Evolutionary conservation across 2,113 vertebrate species (phyloP).

Genomic region (Dicentrarchus labrax): DNA sequence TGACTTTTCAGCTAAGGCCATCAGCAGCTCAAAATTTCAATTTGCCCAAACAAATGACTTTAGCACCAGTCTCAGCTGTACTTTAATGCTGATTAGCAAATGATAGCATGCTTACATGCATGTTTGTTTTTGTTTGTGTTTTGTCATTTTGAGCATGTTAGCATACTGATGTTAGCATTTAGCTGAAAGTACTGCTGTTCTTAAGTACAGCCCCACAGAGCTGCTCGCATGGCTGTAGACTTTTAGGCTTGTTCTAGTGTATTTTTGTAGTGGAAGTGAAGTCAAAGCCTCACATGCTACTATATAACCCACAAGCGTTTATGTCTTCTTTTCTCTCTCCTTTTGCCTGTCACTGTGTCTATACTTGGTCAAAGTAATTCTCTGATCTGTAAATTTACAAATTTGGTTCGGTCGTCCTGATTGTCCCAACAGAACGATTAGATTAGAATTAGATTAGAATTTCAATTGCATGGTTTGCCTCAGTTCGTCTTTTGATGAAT

Average conservation of each 20-base stretch:
- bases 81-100: too few species aligned
- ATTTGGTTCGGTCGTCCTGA: neutral
- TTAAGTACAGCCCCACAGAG: neutral
- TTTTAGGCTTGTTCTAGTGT: neutral
- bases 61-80: too few species aligned
- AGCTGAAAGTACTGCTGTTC: too few species aligned
- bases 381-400: neutral
- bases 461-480: neutral
- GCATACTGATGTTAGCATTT: too few species aligned
- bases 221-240: neutral
- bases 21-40: neutral
- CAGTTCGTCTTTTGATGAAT: constrained; percentile 8
- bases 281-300: too few species aligned
- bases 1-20: too few species aligned
- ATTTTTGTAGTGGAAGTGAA: neutral
- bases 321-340: neutral
- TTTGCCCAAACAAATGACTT: neutral
- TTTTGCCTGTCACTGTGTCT: neutral
- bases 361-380: constrained; percentile 1
- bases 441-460: constrained; percentile 11
- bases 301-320: neutral
- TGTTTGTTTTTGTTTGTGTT: too few species aligned
- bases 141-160: neutral
- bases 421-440: neutral
- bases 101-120: neutral